These are phyloP conservation scores for Phallusia fumigata DNA, from an alignment of 23 tunicate species.

Conservation along the genomic window DNA sequence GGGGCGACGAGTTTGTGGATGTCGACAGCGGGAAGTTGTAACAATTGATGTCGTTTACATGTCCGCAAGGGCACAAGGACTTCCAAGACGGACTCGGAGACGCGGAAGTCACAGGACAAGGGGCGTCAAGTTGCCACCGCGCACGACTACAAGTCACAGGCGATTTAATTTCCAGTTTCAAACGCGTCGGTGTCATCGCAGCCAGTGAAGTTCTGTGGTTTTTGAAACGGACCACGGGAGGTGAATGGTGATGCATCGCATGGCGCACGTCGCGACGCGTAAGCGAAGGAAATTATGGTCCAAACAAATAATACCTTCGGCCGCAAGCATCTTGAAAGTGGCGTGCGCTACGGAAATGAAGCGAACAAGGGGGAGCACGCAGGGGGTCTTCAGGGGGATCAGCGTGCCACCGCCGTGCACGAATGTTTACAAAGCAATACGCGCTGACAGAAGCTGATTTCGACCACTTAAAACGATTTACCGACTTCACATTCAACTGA, in stretches of 20 bases:
- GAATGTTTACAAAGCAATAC: background rate
- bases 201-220: background rate
- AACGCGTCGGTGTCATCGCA: background rate
- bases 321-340: background rate
- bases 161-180: slow-evolving; percentile 7
- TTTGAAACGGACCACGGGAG: background rate
- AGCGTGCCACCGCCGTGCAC: background rate
- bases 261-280: background rate
- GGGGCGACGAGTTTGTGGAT: background rate
- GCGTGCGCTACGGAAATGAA: background rate
- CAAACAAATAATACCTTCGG: background rate
- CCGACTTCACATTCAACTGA: no score
- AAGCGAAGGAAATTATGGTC: background rate
- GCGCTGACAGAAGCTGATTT: background rate
- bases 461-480: background rate
- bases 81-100: background rate
- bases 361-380: background rate
- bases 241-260: slow-evolving; percentile 1
- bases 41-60: slow-evolving; percentile 1
- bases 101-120: background rate
- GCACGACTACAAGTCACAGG: background rate
- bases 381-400: background rate
- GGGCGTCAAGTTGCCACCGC: background rate
- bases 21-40: slow-evolving; percentile 2
- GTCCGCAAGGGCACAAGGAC: background rate